Base-by-base conservation (phyloP, 2,113 vertebrate genomes). In the Phodopus roborovskii region DNA sequence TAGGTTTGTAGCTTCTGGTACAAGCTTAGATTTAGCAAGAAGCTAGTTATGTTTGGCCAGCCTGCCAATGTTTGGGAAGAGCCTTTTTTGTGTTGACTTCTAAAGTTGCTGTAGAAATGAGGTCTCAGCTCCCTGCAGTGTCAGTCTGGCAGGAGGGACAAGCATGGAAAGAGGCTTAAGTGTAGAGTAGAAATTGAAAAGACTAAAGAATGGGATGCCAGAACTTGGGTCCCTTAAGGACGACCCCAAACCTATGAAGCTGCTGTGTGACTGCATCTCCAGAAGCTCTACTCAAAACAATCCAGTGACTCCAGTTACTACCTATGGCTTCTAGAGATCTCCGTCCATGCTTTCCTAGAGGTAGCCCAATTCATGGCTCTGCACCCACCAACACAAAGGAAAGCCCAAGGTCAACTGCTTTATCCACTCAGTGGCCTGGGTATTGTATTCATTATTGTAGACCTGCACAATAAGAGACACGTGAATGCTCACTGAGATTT, bases 401-500 rank as follows among this genome's bases (percentile, higher is more conserved):
- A n/a, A 56, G 36, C 39, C 88, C 70, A 66, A 71, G 24, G 87
- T 97, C 92, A 16, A 50, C 48, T 88, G 91, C 30, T 60, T 90
- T 33, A 84, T 64, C 92, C 88, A 7, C 83, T 28, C 48, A 64
- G 36, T 71, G 68, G 45, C 33, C 5, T 78, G 96, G 92, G 94
- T 91, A 92, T 87, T 85, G 12, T 83, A 96, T 88, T 75, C 97
- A 92, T 97, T 97, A 91, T 94, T 83, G 19, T 58, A 95, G 92
- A 97, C 92, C 77, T 5, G 88, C 62, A 95, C 66, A 26, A 56
- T 48, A 13, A 71, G n/a, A 93, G 85, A 74, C 92, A 93, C n/a
- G 91, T 90, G 95, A 92, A 92, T 84, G 87, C 92, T 96, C 88
- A 70, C 86, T 58, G 36, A 90, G 86, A 66, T 88, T 97, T 97